Percentiles rank a stretch among this genome's conserved stretches.
Evolutionary conservation across 2,113 vertebrate species (phyloP).

Genomic region (Prionailurus bengalensis): DNA sequence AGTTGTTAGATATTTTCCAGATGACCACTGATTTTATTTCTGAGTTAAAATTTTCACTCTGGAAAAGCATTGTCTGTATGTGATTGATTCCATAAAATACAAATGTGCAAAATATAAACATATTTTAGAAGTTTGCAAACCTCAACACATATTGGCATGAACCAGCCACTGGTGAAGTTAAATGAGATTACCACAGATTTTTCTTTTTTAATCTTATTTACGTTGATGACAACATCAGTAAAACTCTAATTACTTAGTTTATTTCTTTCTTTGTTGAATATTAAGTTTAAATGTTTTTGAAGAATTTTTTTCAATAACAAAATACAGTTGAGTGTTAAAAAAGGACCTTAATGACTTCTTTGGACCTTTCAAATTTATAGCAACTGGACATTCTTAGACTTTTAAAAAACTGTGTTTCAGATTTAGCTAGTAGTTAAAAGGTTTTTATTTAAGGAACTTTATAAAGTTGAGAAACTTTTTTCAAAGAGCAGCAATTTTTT

Average conservation of each 20-base stretch:
- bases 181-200: neutral
- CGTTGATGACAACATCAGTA: neutral
- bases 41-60: neutral
- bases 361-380: constrained; percentile 46
- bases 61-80: neutral
- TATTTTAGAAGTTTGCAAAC: neutral
- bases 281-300: neutral
- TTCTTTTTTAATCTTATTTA: neutral
- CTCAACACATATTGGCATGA: neutral
- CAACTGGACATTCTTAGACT: constrained; percentile 47
- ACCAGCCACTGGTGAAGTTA: neutral
- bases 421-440: constrained; percentile 61
- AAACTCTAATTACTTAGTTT: neutral
- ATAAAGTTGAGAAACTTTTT: constrained; percentile 63
- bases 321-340: neutral
- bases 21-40: neutral
- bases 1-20: neutral
- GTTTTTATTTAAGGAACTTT: constrained; percentile 45
- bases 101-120: neutral
- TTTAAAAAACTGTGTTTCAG: constrained; percentile 55
- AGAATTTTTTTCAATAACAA: neutral
- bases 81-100: neutral
- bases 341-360: neutral
- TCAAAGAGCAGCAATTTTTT: constrained; percentile 62
- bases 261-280: neutral